Evolutionary conservation across 2,113 vertebrate species (phyloP), one percentile per base, ranked within the genome.

Genomic region (Chiloscyllium plagiosum): DNA sequence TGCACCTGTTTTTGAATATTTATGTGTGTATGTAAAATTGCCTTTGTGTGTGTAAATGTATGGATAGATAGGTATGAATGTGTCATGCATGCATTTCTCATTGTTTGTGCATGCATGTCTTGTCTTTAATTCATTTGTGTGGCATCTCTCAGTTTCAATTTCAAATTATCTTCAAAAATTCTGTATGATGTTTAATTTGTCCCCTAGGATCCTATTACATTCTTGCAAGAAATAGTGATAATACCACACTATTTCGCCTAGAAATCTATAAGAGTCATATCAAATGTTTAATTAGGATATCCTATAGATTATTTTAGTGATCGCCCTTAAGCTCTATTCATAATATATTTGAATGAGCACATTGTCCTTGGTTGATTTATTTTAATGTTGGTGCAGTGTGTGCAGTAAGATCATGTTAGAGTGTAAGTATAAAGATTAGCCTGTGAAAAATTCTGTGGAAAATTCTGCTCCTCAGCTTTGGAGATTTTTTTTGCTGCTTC

Each of bases 261-360:
- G 68, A 95, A 95, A 95, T 95, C 94, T 95, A 72, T 26, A 72
- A 95, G 69, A 95, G 72, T 72, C 68, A 24, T 72, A 95, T 95
- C 68, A 95, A 72, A 33, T 72, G 22, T 72, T 95, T 95, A 50
- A 95, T 95, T 72, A 70, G 94, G 61, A 92, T 66, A 92, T 92
- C 89, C 61, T 92, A 66, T 92, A 47, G 26, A 69, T 95, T 95
- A 95, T 95, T 95, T 52, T 52, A 26, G 68, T 95, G 94, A 95
- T 95, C 50, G 52, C 37, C 69, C 68, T 72, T 52, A 95, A 95
- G 94, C 94, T 72, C 42, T 47, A 47, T 52, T 72, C 37, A 72
- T 94, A 94, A 72, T 95, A 24, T 72, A 52, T 50, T 95, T 95
- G 94, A 95, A 72, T 95, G 66, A 72, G 42, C 37, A 52, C 47